Evolutionary conservation across 1,140 invertebrate genomes (phyloP), one percentile per base, ranked within the genome.

Genomic region (Ceratoteleas bidentatus): DNA sequence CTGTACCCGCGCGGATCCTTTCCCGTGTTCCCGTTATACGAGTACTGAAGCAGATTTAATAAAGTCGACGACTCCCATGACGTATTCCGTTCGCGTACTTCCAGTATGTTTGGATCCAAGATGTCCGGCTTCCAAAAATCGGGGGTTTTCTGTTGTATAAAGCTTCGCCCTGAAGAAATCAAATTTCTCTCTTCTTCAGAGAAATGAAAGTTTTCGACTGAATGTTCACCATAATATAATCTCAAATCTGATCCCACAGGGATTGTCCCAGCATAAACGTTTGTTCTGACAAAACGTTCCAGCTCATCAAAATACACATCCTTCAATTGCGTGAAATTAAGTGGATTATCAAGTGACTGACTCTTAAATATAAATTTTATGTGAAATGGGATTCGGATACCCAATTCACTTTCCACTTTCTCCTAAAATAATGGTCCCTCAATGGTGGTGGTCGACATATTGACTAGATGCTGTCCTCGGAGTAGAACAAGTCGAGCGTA

Each of bases 321-420:
- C n/a, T 11, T 36, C 3, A 57, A 57, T n/a, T 57, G 6, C 7
- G 14, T 38, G 6, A 57, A 13, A 36, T 57, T 32, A 13, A 38
- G 8, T 9, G 54, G 54, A 13, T 57, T 57, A 33, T 57, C 54
- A 34, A 57, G 33, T 45, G 38, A 61, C 24, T 61, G 57, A 2
- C 3, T 15, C 11, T 45, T 45, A n/a, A 61, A 45, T 61, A 61
- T 45, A 11, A 61, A 61, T 11, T 61, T 61, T 43, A 61, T 45
- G n/a, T 61, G 24, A 16, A 43, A 43, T 61, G 15, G 15, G 13
- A 45, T 61, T 61, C 24, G 43, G 33, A 24, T 10, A 33, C 38
- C 57, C 43, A 61, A 47, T 61, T 61, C 43, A 40, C 15, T 13
- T 57, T 57, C 11, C 11, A 57, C 4, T 57, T 13, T 57, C 36